Percentiles rank a stretch among this genome's conserved stretches.
phyloP scores from a whole-genome alignment of 2,888 invertebrate species.

The Gastrophysa polygoni region DNA sequence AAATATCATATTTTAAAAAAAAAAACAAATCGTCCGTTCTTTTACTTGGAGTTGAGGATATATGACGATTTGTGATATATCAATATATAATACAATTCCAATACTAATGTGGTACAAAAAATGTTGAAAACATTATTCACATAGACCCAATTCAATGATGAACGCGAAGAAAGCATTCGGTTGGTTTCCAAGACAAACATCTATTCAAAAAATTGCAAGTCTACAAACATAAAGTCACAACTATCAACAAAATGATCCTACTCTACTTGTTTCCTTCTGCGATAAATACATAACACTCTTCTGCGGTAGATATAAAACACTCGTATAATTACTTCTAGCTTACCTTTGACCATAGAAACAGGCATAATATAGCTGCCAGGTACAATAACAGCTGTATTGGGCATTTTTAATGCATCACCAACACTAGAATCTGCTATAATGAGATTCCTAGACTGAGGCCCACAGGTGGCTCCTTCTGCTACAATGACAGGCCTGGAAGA shows the following conservation, averaged over 20 bases:
- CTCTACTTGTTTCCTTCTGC: background rate
- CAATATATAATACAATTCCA: background rate
- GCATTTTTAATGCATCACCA: slow-evolving; percentile 69
- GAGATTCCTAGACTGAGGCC: slow-evolving; percentile 62
- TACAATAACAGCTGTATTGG: slow-evolving; percentile 71
- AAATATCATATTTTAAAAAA: too few relatives aligned
- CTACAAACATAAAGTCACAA: background rate
- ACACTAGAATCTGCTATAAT: slow-evolving; percentile 65
- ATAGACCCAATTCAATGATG: too few relatives aligned
- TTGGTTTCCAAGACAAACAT: background rate
- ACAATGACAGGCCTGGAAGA: slow-evolving; percentile 51
- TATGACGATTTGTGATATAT: background rate
- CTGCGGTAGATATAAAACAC: slow-evolving; percentile 10
- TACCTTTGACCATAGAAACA: slow-evolving; percentile 70
- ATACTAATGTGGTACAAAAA: background rate
- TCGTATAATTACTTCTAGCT: slow-evolving; percentile 15
- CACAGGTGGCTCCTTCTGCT: slow-evolving; percentile 45
- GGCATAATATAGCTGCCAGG: slow-evolving; percentile 76
- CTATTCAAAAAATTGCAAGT: background rate
- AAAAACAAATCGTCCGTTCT: too few relatives aligned
- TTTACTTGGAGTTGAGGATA: too few relatives aligned
- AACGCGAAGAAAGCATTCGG: background rate
- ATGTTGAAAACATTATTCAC: too few relatives aligned
- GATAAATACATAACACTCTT: background rate
- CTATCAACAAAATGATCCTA: background rate